Conservation (phyloP, 2,113 vertebrate genomes). For the Heteronetta atricapilla region DNA sequence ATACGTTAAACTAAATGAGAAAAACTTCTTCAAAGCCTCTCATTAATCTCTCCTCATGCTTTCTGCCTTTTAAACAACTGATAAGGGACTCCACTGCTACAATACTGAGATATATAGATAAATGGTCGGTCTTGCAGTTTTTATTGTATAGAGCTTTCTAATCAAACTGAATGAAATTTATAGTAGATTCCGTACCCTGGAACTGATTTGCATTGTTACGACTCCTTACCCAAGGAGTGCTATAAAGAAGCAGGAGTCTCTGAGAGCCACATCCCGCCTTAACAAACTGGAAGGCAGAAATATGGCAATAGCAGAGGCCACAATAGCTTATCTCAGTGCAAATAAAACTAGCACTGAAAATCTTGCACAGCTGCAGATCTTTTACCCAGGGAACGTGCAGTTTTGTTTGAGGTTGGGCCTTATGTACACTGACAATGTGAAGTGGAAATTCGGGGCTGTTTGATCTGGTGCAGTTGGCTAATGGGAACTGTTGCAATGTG, state of each 20-base stretch:
- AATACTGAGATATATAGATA: not conserved
- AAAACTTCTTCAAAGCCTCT: not conserved
- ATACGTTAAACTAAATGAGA: not conserved
- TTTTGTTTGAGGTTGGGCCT: not conserved
- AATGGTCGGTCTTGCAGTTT: not conserved
- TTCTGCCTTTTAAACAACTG: conserved; percentile 16
- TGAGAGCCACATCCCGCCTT: not conserved
- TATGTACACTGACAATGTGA: not conserved
- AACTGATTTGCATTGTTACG: not conserved
- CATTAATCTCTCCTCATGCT: not conserved
- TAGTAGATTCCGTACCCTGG: not conserved
- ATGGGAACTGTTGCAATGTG: rapidly evolving
- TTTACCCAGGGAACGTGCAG: not conserved
- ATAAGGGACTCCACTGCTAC: not conserved
- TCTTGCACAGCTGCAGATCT: not conserved
- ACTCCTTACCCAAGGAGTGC: not conserved
- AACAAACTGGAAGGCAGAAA: not conserved
- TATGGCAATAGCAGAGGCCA: not conserved
- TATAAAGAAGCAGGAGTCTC: not conserved
- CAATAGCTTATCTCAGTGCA: not conserved
- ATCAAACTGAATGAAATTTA: not conserved
- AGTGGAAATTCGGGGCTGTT: not conserved
- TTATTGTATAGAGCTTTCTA: not conserved
- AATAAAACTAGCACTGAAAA: not conserved
- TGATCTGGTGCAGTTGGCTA: not conserved